A percentile compares a stretch with the other conserved stretches of the same genome.
phyloP scores from a whole-genome alignment of 1,140 invertebrate genomes.

The Vollenhovia emeryi region DNA sequence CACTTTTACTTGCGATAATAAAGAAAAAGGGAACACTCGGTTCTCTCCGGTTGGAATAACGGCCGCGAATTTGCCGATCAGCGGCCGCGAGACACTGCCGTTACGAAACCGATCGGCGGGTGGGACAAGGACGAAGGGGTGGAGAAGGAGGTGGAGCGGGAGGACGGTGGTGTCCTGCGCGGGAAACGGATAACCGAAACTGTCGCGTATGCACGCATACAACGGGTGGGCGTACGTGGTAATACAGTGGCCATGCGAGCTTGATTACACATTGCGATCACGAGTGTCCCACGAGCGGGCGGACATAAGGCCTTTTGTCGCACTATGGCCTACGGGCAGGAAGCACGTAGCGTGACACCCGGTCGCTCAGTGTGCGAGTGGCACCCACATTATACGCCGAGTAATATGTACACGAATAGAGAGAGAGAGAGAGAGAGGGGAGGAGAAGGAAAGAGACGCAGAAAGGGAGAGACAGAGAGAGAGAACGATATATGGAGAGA shows the following conservation, averaged over 20 bases:
- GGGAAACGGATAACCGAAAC: conserved; percentile 71
- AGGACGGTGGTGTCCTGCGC: conserved; percentile 62
- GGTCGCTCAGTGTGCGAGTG: conserved; percentile 71
- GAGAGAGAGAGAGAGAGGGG: conserved; percentile 2
- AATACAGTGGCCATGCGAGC: conserved; percentile 79
- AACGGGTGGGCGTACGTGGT: conserved; percentile 75
- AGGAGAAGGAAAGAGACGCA: conserved; percentile 2
- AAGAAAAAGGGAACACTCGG: background rate
- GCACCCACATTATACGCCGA: conserved; percentile 79
- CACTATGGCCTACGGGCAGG: conserved; percentile 83
- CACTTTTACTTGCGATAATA: background rate
- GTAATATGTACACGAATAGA: conserved; percentile 75
- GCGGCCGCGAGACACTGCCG: conserved; percentile 21
- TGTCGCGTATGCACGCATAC: conserved; percentile 66
- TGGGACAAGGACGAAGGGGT: conserved; percentile 13
- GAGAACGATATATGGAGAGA: conserved; percentile 9
- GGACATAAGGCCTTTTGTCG: conserved; percentile 83
- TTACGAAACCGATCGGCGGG: conserved; percentile 63
- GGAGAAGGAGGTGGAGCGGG: conserved; percentile 21
- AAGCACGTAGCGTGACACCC: conserved; percentile 85
- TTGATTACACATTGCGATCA: conserved; percentile 84
- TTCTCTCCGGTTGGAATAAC: conserved; percentile 8
- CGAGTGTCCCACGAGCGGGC: conserved; percentile 81
- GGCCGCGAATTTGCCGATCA: conserved; percentile 36
- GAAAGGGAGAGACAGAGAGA: background rate